phyloP scores from a whole-genome alignment of 2,113 vertebrate species.

The Mesoclemmys tuberculata region DNA sequence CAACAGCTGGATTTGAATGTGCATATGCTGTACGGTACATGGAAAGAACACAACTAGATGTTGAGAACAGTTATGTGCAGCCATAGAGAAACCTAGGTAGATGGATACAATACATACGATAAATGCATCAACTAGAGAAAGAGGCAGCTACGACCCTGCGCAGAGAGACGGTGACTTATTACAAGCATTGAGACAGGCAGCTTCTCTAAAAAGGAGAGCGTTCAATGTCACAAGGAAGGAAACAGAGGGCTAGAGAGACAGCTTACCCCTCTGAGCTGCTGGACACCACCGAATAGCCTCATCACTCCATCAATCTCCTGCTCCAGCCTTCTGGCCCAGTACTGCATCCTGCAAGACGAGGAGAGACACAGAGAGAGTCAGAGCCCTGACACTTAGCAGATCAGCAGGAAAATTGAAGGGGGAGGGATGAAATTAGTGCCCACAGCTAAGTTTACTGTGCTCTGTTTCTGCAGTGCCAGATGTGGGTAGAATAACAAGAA shows the following conservation, averaged over 20 bases:
- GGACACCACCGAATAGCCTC: conserved; percentile 95
- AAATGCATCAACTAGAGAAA: conserved; percentile 8
- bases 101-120: not conserved
- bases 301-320: conserved; percentile 98
- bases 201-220: conserved; percentile 29
- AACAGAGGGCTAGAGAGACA: conserved; percentile 10
- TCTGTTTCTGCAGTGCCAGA: not conserved
- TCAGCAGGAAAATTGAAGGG: conserved; percentile 34
- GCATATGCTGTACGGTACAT: not conserved
- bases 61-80: conserved; percentile 37
- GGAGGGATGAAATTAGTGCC: not conserved
- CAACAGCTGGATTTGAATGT: conserved; percentile 1
- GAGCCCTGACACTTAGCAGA: conserved; percentile 68
- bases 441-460: not conserved
- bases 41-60: not conserved
- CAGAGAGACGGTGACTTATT: not conserved
- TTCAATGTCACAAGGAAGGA: conserved; percentile 19
- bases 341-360: conserved; percentile 90
- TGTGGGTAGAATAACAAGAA: not conserved
- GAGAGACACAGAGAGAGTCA: conserved; percentile 51
- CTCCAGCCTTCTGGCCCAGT: conserved; percentile 96
- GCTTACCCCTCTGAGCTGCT: conserved; percentile 95
- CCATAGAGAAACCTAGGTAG: not conserved
- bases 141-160: not conserved
- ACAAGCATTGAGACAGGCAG: not conserved